phyloP scores from a whole-genome alignment of 2,888 invertebrate species.

The Cephus pulcher region DNA sequence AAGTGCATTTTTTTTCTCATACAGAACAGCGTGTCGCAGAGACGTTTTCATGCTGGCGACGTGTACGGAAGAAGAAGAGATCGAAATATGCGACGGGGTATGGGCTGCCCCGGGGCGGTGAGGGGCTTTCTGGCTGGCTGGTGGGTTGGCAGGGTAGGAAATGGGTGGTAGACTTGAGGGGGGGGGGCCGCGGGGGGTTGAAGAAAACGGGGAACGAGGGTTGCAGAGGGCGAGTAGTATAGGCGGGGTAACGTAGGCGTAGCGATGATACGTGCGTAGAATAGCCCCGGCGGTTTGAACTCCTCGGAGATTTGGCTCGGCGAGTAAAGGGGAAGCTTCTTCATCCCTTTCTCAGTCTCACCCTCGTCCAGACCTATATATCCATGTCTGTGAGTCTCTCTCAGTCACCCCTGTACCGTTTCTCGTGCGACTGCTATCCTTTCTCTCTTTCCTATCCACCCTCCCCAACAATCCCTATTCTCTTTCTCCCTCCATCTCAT shows the following conservation, averaged over 20 bases:
- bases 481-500: constrained; percentile 3
- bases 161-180: background rate
- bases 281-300: constrained; percentile 48
- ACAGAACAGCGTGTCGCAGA: constrained; percentile 13
- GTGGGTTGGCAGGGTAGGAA: background rate
- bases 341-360: background rate
- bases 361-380: background rate
- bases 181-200: background rate
- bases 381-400: background rate
- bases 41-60: constrained; percentile 41
- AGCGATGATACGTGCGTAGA: constrained; percentile 58
- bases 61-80: constrained; percentile 17
- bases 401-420: constrained; percentile 8
- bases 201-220: background rate
- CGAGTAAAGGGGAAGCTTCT: constrained; percentile 16
- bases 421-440: constrained; percentile 10
- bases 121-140: constrained; percentile 3
- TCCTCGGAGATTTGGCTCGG: constrained; percentile 53
- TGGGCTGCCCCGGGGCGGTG: constrained; percentile 19
- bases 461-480: background rate
- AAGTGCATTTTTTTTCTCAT: constrained; percentile 48
- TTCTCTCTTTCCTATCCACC: constrained; percentile 5
- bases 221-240: constrained; percentile 8
- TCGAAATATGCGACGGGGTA: constrained; percentile 21
- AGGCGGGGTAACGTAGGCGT: constrained; percentile 37